Percentiles rank a stretch among this genome's conserved stretches.
Evolutionary conservation across 2,113 vertebrate genomes (phyloP).

Genomic region (Anarrhichthys ocellatus): DNA sequence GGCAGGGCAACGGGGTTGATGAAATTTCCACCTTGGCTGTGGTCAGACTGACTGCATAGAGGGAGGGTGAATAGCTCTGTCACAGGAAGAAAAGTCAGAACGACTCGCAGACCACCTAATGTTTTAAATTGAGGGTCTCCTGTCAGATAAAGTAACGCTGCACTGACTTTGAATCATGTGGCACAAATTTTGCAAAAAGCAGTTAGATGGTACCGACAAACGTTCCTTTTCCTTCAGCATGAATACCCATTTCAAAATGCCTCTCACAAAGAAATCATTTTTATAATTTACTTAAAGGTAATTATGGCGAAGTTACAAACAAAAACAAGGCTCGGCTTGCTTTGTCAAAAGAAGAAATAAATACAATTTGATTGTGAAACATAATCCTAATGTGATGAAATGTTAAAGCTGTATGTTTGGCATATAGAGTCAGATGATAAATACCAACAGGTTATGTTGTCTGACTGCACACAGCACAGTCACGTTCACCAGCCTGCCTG

Average conservation of each 20-base stretch:
- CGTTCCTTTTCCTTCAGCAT: not conserved
- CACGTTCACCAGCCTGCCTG: not conserved
- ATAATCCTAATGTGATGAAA: conserved; percentile 35
- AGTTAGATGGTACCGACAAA: not conserved
- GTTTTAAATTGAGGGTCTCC: conserved; percentile 45
- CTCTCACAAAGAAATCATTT: not conserved
- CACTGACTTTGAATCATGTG: conserved; percentile 43
- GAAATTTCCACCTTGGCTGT: conserved; percentile 35
- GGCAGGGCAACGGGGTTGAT: conserved; percentile 53
- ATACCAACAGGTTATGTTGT: conserved; percentile 8
- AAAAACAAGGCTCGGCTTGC: not conserved
- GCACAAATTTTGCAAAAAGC: conserved; percentile 15
- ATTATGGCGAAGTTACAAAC: not conserved
- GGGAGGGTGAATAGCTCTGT: conserved; percentile 41
- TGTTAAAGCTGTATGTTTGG: conserved; percentile 23
- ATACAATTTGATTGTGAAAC: not conserved
- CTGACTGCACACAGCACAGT: not conserved
- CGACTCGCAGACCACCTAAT: conserved; percentile 42
- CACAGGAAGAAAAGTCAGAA: conserved; percentile 30
- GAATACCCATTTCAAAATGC: not conserved
- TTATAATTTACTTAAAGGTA: not conserved
- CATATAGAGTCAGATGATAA: not conserved
- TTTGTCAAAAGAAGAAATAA: conserved; percentile 5
- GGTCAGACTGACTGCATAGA: conserved; percentile 45
- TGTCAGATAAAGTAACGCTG: conserved; percentile 30